Percentiles rank a stretch among this genome's conserved stretches.
Evolutionary conservation across 2,888 invertebrate genomes (phyloP).

Genomic region (Boloria euphrosyne): DNA sequence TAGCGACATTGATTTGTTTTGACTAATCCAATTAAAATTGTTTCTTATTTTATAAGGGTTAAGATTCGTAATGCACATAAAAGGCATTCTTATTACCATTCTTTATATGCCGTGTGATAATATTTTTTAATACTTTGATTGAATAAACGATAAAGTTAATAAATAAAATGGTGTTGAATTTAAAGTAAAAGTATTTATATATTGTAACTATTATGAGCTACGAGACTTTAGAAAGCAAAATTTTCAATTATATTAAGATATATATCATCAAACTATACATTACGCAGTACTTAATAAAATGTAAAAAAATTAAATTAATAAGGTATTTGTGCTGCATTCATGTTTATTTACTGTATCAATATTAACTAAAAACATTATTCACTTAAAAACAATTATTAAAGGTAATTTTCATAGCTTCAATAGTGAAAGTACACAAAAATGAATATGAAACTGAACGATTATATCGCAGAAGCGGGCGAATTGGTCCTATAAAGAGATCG

Average conservation of each 20-base stretch:
- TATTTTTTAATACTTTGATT: conserved; percentile 2
- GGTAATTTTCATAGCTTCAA: background rate
- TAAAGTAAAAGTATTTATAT: background rate
- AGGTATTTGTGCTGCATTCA: too few species aligned
- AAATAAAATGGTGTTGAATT: background rate
- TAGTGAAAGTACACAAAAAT: conserved; percentile 14
- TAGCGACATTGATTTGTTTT: conserved; percentile 17
- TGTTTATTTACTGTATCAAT: too few species aligned
- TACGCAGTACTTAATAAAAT: background rate
- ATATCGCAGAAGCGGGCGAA: conserved; percentile 39
- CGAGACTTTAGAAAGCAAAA: conserved; percentile 56
- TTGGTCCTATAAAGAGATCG: conserved; percentile 56
- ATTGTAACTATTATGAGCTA: conserved; percentile 46
- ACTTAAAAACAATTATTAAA: too few species aligned
- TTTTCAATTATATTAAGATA: conserved; percentile 68
- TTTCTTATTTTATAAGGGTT: background rate
- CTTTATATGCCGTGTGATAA: background rate
- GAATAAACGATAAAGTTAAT: background rate
- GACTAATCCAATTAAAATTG: conserved; percentile 3
- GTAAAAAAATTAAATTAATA: too few species aligned
- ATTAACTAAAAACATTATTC: too few species aligned
- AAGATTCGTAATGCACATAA: background rate
- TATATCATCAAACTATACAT: conserved; percentile 61
- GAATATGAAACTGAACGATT: conserved; percentile 30
- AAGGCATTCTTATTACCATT: background rate